These are phyloP conservation scores for Colletes collaris DNA, from an alignment of 2,888 invertebrate genomes.

Conservation along the genomic window DNA sequence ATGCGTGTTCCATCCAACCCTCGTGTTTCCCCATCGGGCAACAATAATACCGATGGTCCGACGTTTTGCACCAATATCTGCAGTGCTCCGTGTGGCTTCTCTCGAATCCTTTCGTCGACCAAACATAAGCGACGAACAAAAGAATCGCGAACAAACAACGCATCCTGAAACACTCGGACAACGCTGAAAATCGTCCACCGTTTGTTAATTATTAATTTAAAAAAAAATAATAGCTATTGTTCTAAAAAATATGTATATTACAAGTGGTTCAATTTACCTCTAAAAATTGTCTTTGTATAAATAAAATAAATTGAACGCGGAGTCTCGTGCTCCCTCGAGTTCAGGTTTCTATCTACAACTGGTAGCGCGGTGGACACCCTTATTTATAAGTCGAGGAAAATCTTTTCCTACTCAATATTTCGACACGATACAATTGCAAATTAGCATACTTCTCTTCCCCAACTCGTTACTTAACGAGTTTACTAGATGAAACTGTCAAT, in stretches of 20 bases:
- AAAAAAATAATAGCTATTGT: too few relatives aligned
- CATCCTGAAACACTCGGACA: conserved; percentile 25
- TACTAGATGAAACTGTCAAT: not conserved
- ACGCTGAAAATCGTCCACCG: too few relatives aligned
- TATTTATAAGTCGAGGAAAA: conserved; percentile 42
- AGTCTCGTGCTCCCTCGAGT: conserved; percentile 10
- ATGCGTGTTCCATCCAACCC: conserved; percentile 27
- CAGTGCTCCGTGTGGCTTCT: conserved; percentile 41
- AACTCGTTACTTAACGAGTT: not conserved
- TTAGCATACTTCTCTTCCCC: conserved; percentile 22
- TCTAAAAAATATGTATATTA: too few relatives aligned
- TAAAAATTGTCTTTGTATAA: not conserved
- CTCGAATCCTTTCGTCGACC: not conserved
- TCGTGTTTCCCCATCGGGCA: conserved; percentile 65
- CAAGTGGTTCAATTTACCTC: too few relatives aligned
- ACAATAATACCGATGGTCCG: conserved; percentile 68
- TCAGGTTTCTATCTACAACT: not conserved
- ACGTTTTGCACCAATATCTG: conserved; percentile 72
- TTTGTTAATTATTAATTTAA: too few relatives aligned
- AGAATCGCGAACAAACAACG: not conserved
- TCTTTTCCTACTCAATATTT: conserved; percentile 6
- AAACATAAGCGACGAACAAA: not conserved
- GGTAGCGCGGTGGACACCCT: not conserved
- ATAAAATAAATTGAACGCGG: not conserved
- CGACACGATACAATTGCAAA: conserved; percentile 10